Conservation (phyloP, 2,888 invertebrate genomes). For the Cephus runcator region DNA sequence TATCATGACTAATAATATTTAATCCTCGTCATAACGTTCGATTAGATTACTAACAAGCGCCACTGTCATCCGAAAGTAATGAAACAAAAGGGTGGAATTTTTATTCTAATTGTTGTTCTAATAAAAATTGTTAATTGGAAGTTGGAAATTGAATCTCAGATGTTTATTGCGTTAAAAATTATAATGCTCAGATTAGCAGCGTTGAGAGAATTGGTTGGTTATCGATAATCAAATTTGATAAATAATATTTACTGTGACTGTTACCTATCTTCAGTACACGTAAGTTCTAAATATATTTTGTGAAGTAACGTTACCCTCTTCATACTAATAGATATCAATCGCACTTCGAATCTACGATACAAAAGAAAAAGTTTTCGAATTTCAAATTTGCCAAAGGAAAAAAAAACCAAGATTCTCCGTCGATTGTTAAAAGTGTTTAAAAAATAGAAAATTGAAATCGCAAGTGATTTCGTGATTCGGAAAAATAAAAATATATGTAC, state of each 20-base stretch:
- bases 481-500: not conserved
- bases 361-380: no score
- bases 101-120: not conserved
- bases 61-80: not conserved
- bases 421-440: no score
- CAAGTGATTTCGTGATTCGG: not conserved
- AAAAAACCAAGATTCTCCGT: no score
- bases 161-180: not conserved
- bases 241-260: no score
- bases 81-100: not conserved
- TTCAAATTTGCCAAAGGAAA: no score
- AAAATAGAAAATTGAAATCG: not conserved
- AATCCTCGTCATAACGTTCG: slow-evolving; percentile 2
- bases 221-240: no score
- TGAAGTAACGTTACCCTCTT: no score
- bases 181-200: not conserved
- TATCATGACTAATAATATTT: slow-evolving; percentile 14
- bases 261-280: no score
- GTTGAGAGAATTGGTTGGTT: not conserved
- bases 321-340: no score
- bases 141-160: not conserved
- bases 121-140: not conserved
- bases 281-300: no score
- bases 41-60: slow-evolving; percentile 25
- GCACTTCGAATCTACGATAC: no score